Evolutionary conservation across 2,797 vertebrate genomes (phyloP), one percentile per base, ranked within the genome.

Genomic region (Amazona ochrocephala): DNA sequence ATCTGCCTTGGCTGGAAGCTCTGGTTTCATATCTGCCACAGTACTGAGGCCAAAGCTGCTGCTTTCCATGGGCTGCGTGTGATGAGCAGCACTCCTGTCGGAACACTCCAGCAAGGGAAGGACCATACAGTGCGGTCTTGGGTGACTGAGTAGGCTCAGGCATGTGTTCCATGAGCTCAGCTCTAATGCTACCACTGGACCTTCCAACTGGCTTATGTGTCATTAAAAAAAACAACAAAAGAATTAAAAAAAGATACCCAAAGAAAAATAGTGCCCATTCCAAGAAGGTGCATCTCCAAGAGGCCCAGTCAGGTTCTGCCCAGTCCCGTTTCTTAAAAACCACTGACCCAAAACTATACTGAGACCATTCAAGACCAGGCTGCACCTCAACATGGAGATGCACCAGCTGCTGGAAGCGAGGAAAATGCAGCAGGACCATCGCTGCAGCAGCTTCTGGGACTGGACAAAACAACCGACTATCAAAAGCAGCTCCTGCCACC

Each of bases 1-100:
- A 58, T 74, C 73, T 80, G 76, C 15, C 86, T 84, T 58, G 71
- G 64, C 61, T 89, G 86, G 80, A 95, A 92, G 93, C 83, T 92
- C 87, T 88, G 11, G n/a, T 39, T 79, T 77, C 37, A 44, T 41
- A 30, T 24, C 66, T 37, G 54, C 64, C 60, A 7, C 19, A 18
- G 39, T 20, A n/a, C 34, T 58, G 20, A 3, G 48, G 37, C 39
- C 65, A 66, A 60, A 68, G 56, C n/a, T 47, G 87, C 56, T 23
- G 6, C 17, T 16, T 42, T 23, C 41, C 26, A 2, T 45, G 42
- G 19, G 41, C 67, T 30, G 30, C 53, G 7, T 3, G 7, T 67
- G 70, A 50, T 22, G 47, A 82, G 26, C 60, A 68, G 64, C 3
- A 7, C 3, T 10, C 11, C 23, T 21, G 65, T 53, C 3, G 5